Evolutionary conservation across 2,888 invertebrate species (phyloP).

Genomic region (Cephus runcator): DNA sequence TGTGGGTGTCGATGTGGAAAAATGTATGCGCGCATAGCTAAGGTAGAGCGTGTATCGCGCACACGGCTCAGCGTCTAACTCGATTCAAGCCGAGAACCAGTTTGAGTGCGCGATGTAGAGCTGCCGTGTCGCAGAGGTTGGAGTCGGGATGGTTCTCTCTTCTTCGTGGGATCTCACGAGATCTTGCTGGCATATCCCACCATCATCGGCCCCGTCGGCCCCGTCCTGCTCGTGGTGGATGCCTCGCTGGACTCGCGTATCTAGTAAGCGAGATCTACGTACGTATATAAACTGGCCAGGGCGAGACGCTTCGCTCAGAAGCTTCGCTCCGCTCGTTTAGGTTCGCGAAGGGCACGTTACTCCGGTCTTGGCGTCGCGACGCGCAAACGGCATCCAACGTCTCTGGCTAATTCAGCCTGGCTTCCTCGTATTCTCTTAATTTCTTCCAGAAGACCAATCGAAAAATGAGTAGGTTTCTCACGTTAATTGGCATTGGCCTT

Average conservation of each 20-base stretch:
- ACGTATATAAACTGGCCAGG: constrained; percentile 64
- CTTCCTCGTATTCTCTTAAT: too few relatives aligned
- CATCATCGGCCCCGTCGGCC: constrained; percentile 24
- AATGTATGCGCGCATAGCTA: too few relatives aligned
- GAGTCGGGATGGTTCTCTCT: constrained; percentile 32
- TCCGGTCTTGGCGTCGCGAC: too few relatives aligned
- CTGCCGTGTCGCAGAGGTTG: constrained; percentile 30
- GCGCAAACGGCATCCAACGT: too few relatives aligned
- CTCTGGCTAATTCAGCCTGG: too few relatives aligned
- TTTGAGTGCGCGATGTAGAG: constrained; percentile 24
- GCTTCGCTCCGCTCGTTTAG: constrained; percentile 54
- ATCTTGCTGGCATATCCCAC: constrained; percentile 17
- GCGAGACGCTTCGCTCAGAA: constrained; percentile 61
- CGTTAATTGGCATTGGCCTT: neutral
- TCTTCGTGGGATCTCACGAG: constrained; percentile 27
- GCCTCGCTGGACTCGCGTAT: constrained; percentile 18
- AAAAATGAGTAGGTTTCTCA: constrained; percentile 19
- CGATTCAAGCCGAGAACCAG: constrained; percentile 34
- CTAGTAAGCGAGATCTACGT: constrained; percentile 52
- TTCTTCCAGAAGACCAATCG: constrained; percentile 37
- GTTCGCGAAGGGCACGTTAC: neutral
- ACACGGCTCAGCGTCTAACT: constrained; percentile 9
- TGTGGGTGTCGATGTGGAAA: too few relatives aligned
- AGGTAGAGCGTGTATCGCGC: neutral
- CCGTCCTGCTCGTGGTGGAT: neutral